Evolutionary conservation across 2,113 vertebrate species (phyloP), one percentile per base, ranked within the genome.

Genomic region (Regulus satrapa): DNA sequence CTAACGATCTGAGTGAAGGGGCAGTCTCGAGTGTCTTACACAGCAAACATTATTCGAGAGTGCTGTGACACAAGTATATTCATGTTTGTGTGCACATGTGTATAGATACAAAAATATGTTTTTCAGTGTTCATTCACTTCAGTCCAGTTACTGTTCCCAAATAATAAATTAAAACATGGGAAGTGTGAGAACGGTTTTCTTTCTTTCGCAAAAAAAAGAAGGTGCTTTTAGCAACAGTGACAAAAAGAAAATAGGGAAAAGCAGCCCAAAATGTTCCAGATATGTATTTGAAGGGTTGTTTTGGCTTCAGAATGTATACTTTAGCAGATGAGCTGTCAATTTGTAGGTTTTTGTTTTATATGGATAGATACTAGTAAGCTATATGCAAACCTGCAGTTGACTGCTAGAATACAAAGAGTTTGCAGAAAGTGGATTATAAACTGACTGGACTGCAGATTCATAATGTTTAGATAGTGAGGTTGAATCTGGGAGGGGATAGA

Each of bases 41-140:
- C 26, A 66, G 46, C 25, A 77, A 74, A 9, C 10, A 2, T 46
- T 72, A 21, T 9, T 85, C 40, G 83, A 63, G 38, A 24, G 14
- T 68, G 32, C 13, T 81, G 19, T 74, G n/a, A 5, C 28, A 25
- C 7, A 19, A 28, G 21, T 48, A 2, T 48, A 7, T 41, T 38
- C 88, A 24, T 81, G 15, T 90, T 52, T 48, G 46, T 61, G 6
- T 41, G 16, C 8, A 12, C 0, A 19, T 1, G 0, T 3, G 2
- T 68, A 2, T 43, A 20, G 24, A 18, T 64, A 16, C 3, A 58
- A 10, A 36, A 75, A 49, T 54, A 21, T 5, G 8, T 40, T 76
- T 59, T 72, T 24, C 54, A 41, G 2, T 89, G 28, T 91, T 74
- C 17, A 11, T 91, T 74, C 17, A 11, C 58, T 73, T 87, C 14